phyloP scores from a whole-genome alignment of 2,113 vertebrate species.

The Gobiocypris rarus region DNA sequence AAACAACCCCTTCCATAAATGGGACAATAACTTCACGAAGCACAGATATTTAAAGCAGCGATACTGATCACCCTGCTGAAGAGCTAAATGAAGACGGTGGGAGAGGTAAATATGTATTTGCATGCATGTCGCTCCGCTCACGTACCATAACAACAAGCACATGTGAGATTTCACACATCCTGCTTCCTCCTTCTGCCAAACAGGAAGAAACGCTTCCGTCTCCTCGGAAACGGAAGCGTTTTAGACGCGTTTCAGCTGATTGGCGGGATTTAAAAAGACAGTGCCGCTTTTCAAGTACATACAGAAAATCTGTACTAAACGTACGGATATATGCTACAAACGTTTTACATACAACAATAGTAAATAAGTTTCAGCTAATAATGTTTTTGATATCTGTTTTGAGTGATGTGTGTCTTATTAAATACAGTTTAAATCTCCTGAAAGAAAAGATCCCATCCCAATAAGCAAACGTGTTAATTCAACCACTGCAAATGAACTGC shows the following conservation, averaged over 20 bases:
- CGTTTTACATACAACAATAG: background rate
- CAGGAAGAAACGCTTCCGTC: slow-evolving; percentile 71
- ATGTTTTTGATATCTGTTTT: too few relatives aligned
- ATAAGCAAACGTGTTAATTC: background rate
- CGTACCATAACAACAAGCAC: slow-evolving; percentile 69
- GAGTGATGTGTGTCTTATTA: background rate
- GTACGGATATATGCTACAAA: background rate
- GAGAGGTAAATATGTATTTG: slow-evolving; percentile 30
- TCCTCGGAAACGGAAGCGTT: slow-evolving; percentile 54
- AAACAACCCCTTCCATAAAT: background rate
- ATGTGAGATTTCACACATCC: slow-evolving; percentile 61
- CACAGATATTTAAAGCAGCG: background rate
- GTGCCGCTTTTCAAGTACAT: slow-evolving; percentile 42
- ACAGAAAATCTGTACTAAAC: background rate
- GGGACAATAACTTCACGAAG: slow-evolving; percentile 31
- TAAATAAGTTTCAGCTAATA: background rate
- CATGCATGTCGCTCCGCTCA: slow-evolving; percentile 70
- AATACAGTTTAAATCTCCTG: background rate
- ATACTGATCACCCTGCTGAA: background rate
- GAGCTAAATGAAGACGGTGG: background rate
- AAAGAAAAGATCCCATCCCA: background rate
- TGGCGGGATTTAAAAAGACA: slow-evolving; percentile 76
- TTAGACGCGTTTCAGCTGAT: slow-evolving; percentile 61
- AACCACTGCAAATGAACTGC: background rate
- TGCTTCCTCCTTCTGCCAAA: slow-evolving; percentile 72